Percentiles rank a stretch among this genome's conserved stretches.
Evolutionary conservation across 2,797 vertebrate genomes (phyloP).

Genomic region (Tolypeutes matacus): DNA sequence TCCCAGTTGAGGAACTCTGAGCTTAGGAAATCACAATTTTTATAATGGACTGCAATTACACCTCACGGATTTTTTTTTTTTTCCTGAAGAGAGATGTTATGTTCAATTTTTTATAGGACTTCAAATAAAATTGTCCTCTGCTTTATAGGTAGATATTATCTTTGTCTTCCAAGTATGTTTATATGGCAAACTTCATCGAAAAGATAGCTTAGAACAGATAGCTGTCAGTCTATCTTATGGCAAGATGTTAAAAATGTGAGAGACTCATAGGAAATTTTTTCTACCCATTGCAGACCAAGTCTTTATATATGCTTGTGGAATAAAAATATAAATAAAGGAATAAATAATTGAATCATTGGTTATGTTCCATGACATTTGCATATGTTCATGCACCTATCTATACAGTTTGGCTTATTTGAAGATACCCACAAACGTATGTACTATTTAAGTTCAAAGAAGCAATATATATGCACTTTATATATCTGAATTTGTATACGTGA

Average conservation of each 20-base stretch:
- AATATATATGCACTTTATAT: background rate
- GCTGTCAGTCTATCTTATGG: background rate
- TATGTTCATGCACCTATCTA: background rate
- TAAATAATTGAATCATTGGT: background rate
- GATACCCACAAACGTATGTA: background rate
- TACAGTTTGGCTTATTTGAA: background rate
- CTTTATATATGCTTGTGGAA: background rate
- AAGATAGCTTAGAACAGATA: background rate
- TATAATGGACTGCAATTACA: background rate
- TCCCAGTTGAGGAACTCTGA: background rate
- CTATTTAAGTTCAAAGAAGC: background rate
- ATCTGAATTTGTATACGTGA: background rate
- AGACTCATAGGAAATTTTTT: background rate
- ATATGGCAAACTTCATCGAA: background rate
- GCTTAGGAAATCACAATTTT: background rate
- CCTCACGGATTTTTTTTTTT: background rate
- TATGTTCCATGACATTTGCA: background rate
- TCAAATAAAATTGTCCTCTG: background rate
- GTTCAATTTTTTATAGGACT: background rate
- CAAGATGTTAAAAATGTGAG: conserved; percentile 10
- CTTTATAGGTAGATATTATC: background rate
- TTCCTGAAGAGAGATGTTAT: background rate
- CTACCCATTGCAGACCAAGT: background rate
- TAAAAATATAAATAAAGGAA: background rate
- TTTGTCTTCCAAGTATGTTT: background rate